Evolutionary conservation across 1,140 invertebrate genomes (phyloP).

Genomic region (Heliothis virescens): DNA sequence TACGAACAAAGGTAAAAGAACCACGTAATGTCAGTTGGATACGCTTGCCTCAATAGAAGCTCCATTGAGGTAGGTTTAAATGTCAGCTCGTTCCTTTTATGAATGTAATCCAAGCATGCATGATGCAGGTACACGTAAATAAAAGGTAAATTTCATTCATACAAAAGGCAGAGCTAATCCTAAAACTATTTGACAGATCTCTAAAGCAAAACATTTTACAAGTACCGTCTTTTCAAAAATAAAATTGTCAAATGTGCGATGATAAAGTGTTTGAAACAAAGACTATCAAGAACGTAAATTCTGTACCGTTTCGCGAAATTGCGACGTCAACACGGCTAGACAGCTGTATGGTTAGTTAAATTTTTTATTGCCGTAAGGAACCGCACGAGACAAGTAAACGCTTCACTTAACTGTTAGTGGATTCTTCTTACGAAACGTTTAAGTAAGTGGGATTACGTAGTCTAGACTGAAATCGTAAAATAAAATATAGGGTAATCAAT

Average conservation of each 20-base stretch:
- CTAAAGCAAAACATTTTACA: not conserved
- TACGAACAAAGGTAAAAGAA: not conserved
- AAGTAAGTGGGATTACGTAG: not conserved
- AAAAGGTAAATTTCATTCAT: not conserved
- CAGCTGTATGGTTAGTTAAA: conserved; percentile 12
- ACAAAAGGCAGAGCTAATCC: not conserved
- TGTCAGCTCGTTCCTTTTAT: conserved; percentile 6
- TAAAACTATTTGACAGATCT: not conserved
- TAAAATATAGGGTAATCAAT: not conserved
- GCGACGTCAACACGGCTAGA: conserved; percentile 36
- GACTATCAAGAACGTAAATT: conserved; percentile 13
- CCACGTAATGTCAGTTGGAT: conserved; percentile 18
- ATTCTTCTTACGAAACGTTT: not conserved
- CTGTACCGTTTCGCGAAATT: conserved; percentile 10
- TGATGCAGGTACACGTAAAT: not conserved
- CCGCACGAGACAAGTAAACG: not conserved
- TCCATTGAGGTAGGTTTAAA: conserved; percentile 45
- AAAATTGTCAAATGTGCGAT: conserved; percentile 2
- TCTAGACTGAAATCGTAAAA: not conserved
- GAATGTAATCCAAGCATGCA: not conserved
- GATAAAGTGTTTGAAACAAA: conserved; percentile 27
- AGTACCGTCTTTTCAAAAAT: not conserved
- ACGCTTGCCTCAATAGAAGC: conserved; percentile 27
- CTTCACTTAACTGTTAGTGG: not conserved
- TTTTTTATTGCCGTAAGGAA: conserved; percentile 6